Conservation (phyloP, 2,797 vertebrate species). For the Syngnathus rostellatus region DNA sequence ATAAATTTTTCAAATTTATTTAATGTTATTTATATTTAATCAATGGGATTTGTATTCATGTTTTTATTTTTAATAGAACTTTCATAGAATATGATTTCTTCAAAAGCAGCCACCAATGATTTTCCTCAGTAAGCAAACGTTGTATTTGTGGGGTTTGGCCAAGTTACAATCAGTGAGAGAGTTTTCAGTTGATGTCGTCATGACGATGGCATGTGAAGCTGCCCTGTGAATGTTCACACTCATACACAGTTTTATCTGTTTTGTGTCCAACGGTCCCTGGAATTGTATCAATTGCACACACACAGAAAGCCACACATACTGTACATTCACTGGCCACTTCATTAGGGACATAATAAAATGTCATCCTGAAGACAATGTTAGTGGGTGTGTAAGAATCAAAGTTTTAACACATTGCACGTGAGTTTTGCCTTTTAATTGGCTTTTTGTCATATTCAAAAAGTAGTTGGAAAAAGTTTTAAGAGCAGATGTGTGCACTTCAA, state of each 20-base stretch:
- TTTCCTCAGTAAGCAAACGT: background rate
- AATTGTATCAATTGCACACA: background rate
- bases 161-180: background rate
- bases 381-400: too few relatives aligned
- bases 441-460: too few relatives aligned
- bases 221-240: constrained; percentile 5
- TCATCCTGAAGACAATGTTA: too few relatives aligned
- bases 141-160: background rate
- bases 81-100: background rate
- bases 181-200: background rate
- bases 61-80: background rate
- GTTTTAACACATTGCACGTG: too few relatives aligned
- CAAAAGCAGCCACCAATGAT: background rate
- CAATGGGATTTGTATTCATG: background rate
- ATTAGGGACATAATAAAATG: background rate
- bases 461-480: too few relatives aligned
- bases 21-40: background rate
- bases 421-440: too few relatives aligned
- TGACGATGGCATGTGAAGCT: constrained; percentile 3
- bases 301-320: background rate
- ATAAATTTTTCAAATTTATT: background rate
- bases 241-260: constrained; percentile 3
- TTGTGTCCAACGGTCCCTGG: background rate
- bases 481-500: background rate
- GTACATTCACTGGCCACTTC: background rate